Conservation (phyloP, 2,113 vertebrate genomes). For the Tichodroma muraria region DNA sequence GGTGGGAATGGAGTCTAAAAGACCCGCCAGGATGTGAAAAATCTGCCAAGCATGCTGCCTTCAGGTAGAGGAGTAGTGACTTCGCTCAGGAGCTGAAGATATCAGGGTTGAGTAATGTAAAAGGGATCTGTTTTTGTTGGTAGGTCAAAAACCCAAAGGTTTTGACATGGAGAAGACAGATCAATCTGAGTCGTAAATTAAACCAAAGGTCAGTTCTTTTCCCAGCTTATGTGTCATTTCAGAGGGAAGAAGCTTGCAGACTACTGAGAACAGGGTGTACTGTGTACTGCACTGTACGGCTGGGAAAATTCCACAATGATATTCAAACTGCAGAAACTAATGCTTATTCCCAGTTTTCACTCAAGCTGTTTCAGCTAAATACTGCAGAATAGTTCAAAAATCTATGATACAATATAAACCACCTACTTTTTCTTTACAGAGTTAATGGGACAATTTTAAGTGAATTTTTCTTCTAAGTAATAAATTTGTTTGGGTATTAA, state of each 20-base stretch:
- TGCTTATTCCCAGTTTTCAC: conserved; percentile 2
- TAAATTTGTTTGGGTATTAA: background rate
- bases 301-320: background rate
- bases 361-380: background rate
- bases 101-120: background rate
- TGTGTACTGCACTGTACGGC: background rate
- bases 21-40: background rate
- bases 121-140: background rate
- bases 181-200: background rate
- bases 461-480: background rate
- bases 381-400: background rate
- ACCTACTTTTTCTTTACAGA: background rate
- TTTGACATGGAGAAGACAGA: background rate
- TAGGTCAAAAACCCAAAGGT: background rate
- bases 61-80: background rate
- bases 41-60: background rate
- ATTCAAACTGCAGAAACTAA: conserved; percentile 1
- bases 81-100: background rate
- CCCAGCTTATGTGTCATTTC: background rate
- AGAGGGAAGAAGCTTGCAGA: background rate
- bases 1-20: background rate
- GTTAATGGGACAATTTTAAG: conserved; percentile 15
- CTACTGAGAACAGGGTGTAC: background rate
- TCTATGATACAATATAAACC: background rate
- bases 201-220: background rate